These are phyloP conservation scores for Pampus argenteus DNA, from an alignment of 2,797 vertebrate species.

Conservation along the genomic window DNA sequence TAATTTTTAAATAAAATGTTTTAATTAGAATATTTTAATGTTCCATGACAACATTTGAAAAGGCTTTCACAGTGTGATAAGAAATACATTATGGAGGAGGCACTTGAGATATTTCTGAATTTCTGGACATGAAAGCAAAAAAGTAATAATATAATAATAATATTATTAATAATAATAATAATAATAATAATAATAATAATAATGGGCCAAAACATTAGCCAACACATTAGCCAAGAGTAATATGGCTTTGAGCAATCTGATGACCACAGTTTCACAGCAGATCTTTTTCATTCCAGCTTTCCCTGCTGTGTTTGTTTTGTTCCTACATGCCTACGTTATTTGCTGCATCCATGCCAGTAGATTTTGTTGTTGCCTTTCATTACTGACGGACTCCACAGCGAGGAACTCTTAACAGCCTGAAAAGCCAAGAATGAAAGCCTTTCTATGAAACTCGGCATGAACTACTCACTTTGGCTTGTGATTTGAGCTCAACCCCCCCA, in stretches of 20 bases:
- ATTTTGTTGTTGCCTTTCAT: constrained; percentile 55
- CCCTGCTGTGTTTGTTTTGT: constrained; percentile 36
- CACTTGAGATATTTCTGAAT: background rate
- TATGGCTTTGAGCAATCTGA: background rate
- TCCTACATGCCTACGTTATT: constrained; percentile 28
- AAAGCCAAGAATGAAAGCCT: constrained; percentile 45
- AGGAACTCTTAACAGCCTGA: constrained; percentile 36
- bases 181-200: too few species aligned
- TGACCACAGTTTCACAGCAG: constrained; percentile 11
- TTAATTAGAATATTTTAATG: background rate
- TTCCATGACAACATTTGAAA: background rate
- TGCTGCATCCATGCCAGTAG: constrained; percentile 32
- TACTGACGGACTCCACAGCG: constrained; percentile 41
- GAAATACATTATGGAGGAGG: background rate
- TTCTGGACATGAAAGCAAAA: constrained; percentile 10
- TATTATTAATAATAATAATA: too few species aligned
- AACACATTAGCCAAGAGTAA: too few species aligned
- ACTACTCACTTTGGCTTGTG: constrained; percentile 61
- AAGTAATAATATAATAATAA: too few species aligned
- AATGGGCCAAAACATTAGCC: background rate
- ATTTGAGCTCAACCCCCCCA: constrained; percentile 29
- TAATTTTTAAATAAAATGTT: background rate
- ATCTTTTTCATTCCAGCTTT: constrained; percentile 5
- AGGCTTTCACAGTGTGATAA: background rate
- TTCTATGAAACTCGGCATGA: constrained; percentile 58